Base-by-base conservation (phyloP, 2,113 vertebrate genomes). In the Tamias sibiricus region DNA sequence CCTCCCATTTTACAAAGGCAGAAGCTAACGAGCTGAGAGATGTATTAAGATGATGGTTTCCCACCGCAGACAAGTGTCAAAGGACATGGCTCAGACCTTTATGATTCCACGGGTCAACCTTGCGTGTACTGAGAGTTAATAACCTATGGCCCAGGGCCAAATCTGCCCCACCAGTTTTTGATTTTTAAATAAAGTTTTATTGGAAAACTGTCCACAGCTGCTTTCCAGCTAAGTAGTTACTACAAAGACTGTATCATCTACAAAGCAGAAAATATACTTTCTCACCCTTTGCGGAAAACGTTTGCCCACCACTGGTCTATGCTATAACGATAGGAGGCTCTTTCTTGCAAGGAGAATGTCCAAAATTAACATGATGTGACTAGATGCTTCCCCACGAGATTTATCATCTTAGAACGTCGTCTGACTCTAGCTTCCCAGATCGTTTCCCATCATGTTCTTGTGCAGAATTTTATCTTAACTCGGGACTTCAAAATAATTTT, bases 181-280 rank as follows among this genome's bases (percentile, higher is more conserved):
- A 35, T 79, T 95, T 87, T 47, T 90, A 83, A 91, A 93, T 91
- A 74, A 95, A 97, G 83, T 79, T 92, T 95, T 91, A 82, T 75
- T 89, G 75, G 87, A 37, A 82, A 71, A 90, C 0, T n/a, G 76
- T 44, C 37, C 14, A 30, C 14, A 71, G 28, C 19, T 82, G 42
- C 44, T 82, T 74, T 72, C 59, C 54, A 75, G 79, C 37, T 57
- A 74, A 44, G 26, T 32, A 19, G 54, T 8, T 54, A 54, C 68
- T 42, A 28, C 26, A 57, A 30, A 85, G 44, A 24, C 24, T 4
- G 0, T 6, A 8, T 3, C 14, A 72, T n/a, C 44, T 30, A 5
- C 35, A 82, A 44, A 69, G 47, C 8, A 13, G 8, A 72, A 92
- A 68, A 68, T 30, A 32, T 4, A 2, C 0, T 49, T 22, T 59